Evolutionary conservation across 2,888 invertebrate genomes (phyloP).

Genomic region (Eledone cirrhosa): DNA sequence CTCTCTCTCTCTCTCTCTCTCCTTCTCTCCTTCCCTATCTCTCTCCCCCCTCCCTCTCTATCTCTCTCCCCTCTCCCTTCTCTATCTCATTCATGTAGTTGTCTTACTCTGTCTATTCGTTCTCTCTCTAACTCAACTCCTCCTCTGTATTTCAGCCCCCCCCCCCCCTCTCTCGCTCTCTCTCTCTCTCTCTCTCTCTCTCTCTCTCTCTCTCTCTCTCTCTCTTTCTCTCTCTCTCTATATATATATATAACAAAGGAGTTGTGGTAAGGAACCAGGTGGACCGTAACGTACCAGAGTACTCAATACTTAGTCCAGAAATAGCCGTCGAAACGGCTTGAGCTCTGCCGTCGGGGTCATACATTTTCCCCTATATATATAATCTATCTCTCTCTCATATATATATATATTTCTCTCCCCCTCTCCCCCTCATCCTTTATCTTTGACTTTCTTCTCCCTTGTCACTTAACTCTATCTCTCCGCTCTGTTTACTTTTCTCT

Average conservation of each 20-base stretch:
- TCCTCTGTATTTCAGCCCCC: constrained; percentile 19
- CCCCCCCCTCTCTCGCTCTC: constrained; percentile 17
- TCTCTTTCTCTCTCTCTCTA: background rate
- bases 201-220: background rate
- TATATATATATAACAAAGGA: no score
- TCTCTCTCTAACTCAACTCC: constrained; percentile 19
- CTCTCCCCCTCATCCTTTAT: background rate
- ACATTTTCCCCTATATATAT: no score
- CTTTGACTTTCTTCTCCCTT: background rate
- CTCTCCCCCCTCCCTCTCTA: background rate
- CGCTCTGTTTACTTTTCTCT: no score
- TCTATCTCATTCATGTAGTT: background rate
- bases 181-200: constrained; percentile 26
- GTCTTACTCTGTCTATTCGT: constrained; percentile 11
- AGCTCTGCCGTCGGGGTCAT: no score
- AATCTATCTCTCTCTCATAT: background rate
- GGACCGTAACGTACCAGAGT: no score
- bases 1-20: constrained; percentile 14
- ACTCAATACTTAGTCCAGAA: no score
- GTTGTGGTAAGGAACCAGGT: no score
- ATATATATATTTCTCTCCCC: background rate
- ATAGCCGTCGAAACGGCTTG: no score
- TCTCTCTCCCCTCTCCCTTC: constrained; percentile 9
- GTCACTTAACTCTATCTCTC: background rate
- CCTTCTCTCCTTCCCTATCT: background rate